Evolutionary conservation across 2,797 vertebrate genomes (phyloP).

Genomic region (Australoheros facetus): DNA sequence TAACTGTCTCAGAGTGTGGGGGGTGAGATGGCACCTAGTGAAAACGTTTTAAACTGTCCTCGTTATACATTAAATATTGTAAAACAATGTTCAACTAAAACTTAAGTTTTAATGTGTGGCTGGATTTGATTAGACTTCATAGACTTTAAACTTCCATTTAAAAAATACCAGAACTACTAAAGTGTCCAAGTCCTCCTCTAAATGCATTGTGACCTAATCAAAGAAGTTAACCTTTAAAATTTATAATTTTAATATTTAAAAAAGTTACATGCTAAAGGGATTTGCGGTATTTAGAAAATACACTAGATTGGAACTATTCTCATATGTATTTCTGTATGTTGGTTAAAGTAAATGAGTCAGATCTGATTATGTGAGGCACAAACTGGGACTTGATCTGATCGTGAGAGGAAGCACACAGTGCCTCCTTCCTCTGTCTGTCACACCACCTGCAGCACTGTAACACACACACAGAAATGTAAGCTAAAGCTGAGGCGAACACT

Average conservation of each 20-base stretch:
- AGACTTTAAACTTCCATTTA: background rate
- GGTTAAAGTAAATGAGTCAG: background rate
- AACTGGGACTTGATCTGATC: background rate
- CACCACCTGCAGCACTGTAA: constrained; percentile 22
- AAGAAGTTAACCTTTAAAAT: accelerated
- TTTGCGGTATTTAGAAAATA: background rate
- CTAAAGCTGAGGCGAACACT: constrained; percentile 68
- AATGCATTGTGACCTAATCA: background rate
- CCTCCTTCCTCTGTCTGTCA: constrained; percentile 7
- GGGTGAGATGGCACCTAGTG: accelerated
- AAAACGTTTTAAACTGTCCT: background rate
- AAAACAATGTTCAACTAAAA: background rate
- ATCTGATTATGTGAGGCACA: background rate
- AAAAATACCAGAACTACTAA: background rate
- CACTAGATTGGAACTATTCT: background rate
- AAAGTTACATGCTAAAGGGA: background rate
- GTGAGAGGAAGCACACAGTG: background rate
- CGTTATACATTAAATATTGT: background rate
- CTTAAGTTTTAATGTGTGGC: background rate
- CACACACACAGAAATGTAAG: constrained; percentile 43
- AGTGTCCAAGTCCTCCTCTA: background rate
- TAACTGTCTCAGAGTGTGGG: background rate
- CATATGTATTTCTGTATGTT: background rate
- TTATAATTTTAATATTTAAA: background rate
- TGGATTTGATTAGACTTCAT: accelerated